Evolutionary conservation across 1,140 invertebrate species (phyloP), one percentile per base, ranked within the genome.

Genomic region (Ceratitis capitata): DNA sequence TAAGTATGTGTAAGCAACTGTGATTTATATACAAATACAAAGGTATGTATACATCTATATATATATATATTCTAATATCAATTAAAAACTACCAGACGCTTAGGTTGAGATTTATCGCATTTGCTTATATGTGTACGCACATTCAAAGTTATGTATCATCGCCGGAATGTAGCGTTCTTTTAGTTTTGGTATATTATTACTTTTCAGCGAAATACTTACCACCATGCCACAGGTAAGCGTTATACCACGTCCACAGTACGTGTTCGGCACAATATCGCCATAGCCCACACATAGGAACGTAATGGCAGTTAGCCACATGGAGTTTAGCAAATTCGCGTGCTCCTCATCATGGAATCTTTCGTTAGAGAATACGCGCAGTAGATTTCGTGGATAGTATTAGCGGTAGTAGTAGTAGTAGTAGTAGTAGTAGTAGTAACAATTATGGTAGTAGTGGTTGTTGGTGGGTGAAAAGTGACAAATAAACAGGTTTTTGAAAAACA

Each of bases 251-350:
- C 97, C 97, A 94, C 97, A 98, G 94, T 98, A 97, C 85, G 97
- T 98, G 93, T 98, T 98, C 88, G 97, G 97, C 89, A 98, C 97
- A 91, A 98, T 97, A 93, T 98, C 97, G 88, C 95, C 95, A 91
- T 96, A 96, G 89, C 95, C 95, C 88, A 96, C 95, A 94, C 95
- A 95, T 92, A 95, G 94, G 93, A 97, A 97, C 87, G 97, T 97
- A 92, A 97, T 97, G 91, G 96, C 96, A 88, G 97, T 97, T 94
- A 98, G 94, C 97, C 97, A 98, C 96, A 98, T 97, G 90, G 97
- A 96, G 94, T 97, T 97, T 92, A 97, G 94, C 92, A 97, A 95
- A 94, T 97, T 98, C 88, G 95, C 96, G 93, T 97, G 97, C 92
- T 96, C 96, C 92, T 95, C 95, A 93, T 97, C 96, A 93, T 97